Base-by-base conservation (phyloP, 2,888 invertebrate species). In the Microctonus aethiopoides region DNA sequence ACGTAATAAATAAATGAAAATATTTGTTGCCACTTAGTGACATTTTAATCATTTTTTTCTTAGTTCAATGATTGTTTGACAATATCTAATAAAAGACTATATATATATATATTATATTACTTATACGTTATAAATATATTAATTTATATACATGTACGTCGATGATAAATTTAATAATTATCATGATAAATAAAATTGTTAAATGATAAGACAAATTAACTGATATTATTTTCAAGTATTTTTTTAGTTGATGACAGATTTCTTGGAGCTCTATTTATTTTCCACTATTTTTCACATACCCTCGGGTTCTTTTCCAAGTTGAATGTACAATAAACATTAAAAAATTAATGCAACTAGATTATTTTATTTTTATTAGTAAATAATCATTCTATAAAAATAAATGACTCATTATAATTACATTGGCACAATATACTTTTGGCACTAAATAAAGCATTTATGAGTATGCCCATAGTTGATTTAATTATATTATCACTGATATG, bases 371-470 rank as follows among this genome's bases (percentile, higher is more conserved):
- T n/a, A n/a, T n/a, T n/a, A n/a, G n/a, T n/a, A n/a, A n/a, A n/a
- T n/a, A n/a, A n/a, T n/a, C n/a, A n/a, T n/a, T n/a, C n/a, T n/a
- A n/a, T n/a, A n/a, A n/a, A n/a, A n/a, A n/a, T n/a, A n/a, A n/a
- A n/a, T n/a, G n/a, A n/a, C n/a, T n/a, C n/a, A n/a, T n/a, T n/a
- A n/a, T n/a, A n/a, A n/a, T n/a, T n/a, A n/a, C n/a, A n/a, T n/a
- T n/a, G n/a, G n/a, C 96, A 84, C 95, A n/a, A n/a, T n/a, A n/a
- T n/a, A n/a, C n/a, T n/a, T n/a, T n/a, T n/a, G n/a, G n/a, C 96
- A 84, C 95, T 89, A 72, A 5, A 83, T 80, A 56, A 68, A 41
- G n/a, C 24, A n/a, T 29, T 52, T 65, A 11, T 34, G 3, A n/a
- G 7, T n/a, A 69, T 51, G 59, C 11, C 29, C 46, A 60, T 41